Evolutionary conservation across 2,113 vertebrate genomes (phyloP), one percentile per base, ranked within the genome.

Genomic region (Channa argus): DNA sequence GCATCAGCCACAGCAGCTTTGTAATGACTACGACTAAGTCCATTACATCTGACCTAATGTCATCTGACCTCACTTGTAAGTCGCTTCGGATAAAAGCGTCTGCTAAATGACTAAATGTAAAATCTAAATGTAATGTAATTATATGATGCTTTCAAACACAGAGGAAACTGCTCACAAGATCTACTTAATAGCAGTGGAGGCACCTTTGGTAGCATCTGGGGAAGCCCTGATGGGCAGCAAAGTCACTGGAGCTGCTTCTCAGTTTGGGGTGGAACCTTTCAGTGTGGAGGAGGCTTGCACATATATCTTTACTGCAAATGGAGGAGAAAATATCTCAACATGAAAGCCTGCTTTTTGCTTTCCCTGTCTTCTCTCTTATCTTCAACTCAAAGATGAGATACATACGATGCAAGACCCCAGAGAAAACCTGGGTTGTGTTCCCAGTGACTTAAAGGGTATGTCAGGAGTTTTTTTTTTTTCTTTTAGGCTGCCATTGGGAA

Each of bases 271-370:
- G 33, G 54, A 44, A 50, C 43, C 43, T 71, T 45, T 10, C 34
- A 63, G 44, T 11, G 60, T 10, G 52, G 52, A 63, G 64, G 60
- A 74, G 59, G 59, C 41, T 81, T 54, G 49, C 47, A 44, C 49
- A 15, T 58, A 44, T 38, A 64, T 54, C 39, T 37, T 60, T 34
- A 10, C 49, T 33, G 54, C 6, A 11, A 14, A 58, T 49, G 59
- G 52, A 49, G 36, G 45, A 15, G 41, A 75, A 53, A 60, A 53
- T 53, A 70, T 44, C 53, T 33, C 9, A 8, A 34, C 3, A 53
- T 33, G 55, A 38, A 47, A 39, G 24, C 9, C 5, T 8, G 9
- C 13, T 58, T 47, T 38, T 38, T 43, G 47, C 56, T 3, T 34
- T 11, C 5, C 61, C 13, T 24, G 7, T 38, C 8, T 34, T 4